These are phyloP conservation scores for Porites cylindrica DNA, from an alignment of 92 coral and sea anemone genomes.

Conservation along the genomic window DNA sequence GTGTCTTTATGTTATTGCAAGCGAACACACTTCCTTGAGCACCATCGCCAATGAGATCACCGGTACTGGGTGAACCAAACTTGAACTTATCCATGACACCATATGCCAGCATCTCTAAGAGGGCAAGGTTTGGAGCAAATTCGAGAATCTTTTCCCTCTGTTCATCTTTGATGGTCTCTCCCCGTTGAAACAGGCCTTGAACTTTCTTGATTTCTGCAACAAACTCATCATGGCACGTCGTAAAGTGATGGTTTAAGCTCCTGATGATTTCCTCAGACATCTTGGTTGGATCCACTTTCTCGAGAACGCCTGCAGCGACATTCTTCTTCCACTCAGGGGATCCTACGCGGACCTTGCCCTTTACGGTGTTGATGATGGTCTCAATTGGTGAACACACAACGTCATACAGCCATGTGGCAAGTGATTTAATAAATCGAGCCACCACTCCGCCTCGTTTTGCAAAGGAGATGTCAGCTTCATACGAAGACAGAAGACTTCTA, in stretches of 20 bases:
- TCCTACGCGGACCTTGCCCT: slow-evolving; percentile 68
- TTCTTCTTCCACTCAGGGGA: slow-evolving; percentile 57
- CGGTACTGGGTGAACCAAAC: slow-evolving; percentile 63
- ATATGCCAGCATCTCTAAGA: slow-evolving; percentile 74
- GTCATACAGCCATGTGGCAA: slow-evolving; percentile 12
- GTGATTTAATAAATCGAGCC: neutral
- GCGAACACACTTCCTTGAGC: slow-evolving; percentile 74
- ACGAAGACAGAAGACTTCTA: slow-evolving; percentile 52
- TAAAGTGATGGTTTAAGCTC: slow-evolving; percentile 49
- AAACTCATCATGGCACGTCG: slow-evolving; percentile 54
- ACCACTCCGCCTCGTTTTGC: neutral
- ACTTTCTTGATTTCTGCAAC: slow-evolving; percentile 50
- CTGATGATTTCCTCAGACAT: slow-evolving; percentile 40
- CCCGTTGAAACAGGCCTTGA: slow-evolving; percentile 51
- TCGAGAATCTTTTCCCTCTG: slow-evolving; percentile 52
- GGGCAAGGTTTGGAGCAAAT: slow-evolving; percentile 74
- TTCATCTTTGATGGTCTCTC: slow-evolving; percentile 65
- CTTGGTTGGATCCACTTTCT: slow-evolving; percentile 26
- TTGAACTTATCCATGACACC: slow-evolving; percentile 60
- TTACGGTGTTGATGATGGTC: neutral
- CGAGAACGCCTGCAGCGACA: slow-evolving; percentile 44
- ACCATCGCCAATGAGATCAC: slow-evolving; percentile 72
- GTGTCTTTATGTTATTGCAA: slow-evolving; percentile 65
- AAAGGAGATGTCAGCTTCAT: slow-evolving; percentile 38
- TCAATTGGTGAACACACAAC: neutral